These are phyloP conservation scores for Cydia pomonella DNA, from an alignment of 1,140 invertebrate genomes.

Conservation along the genomic window DNA sequence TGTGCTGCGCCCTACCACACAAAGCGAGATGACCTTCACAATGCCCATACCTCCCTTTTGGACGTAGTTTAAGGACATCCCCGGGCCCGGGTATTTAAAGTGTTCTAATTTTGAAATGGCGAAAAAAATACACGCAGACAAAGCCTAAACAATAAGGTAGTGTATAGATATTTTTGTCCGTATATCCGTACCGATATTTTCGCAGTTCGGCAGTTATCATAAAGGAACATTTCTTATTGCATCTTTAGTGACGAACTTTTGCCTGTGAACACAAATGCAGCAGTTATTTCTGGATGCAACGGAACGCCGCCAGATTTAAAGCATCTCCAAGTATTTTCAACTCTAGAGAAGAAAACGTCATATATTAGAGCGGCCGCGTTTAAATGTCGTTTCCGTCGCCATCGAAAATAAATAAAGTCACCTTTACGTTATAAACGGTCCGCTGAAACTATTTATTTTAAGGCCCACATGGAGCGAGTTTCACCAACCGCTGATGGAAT, in stretches of 20 bases:
- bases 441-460: neutral
- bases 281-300: neutral
- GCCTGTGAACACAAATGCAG: neutral
- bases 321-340: neutral
- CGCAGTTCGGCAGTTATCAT: too few relatives aligned
- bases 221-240: too few relatives aligned
- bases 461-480: neutral
- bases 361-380: constrained; percentile 21
- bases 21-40: too few relatives aligned
- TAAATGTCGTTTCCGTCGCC: constrained; percentile 29
- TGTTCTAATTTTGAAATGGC: too few relatives aligned
- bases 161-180: too few relatives aligned
- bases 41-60: too few relatives aligned
- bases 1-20: too few relatives aligned
- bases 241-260: neutral
- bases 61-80: too few relatives aligned
- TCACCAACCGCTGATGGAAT: neutral
- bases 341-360: constrained; percentile 13
- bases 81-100: too few relatives aligned
- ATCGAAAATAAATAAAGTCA: constrained; percentile 32
- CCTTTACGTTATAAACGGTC: constrained; percentile 12
- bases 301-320: neutral
- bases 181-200: too few relatives aligned
- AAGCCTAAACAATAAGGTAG: too few relatives aligned
- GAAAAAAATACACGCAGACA: too few relatives aligned